A percentile compares a stretch with the other conserved stretches of the same genome.
Evolutionary conservation across 1,140 invertebrate genomes (phyloP).

Genomic region (Caerostris extrusa): DNA sequence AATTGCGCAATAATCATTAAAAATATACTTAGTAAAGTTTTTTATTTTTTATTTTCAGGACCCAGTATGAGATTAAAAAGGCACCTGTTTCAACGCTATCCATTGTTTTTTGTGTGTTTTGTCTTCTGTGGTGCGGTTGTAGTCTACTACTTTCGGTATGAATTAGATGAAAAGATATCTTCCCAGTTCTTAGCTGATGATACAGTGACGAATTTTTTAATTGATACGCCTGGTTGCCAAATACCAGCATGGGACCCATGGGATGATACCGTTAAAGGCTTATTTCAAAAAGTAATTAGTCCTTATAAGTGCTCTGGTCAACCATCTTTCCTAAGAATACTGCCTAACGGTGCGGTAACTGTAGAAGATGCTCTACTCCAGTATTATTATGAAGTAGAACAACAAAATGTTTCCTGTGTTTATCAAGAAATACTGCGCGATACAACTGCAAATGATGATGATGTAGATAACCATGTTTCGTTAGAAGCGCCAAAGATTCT

Average conservation of each 20-base stretch:
- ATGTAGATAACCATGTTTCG: slow-evolving; percentile 53
- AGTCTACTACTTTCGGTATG: slow-evolving; percentile 29
- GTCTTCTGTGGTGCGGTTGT: slow-evolving; percentile 19
- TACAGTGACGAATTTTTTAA: slow-evolving; percentile 80
- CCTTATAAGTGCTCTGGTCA: slow-evolving; percentile 61
- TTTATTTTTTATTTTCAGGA: slow-evolving; percentile 14
- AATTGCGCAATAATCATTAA: neutral
- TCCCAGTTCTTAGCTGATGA: slow-evolving; percentile 33
- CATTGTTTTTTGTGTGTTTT: slow-evolving; percentile 57
- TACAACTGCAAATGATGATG: neutral
- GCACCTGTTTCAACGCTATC: slow-evolving; percentile 12
- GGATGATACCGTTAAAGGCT: slow-evolving; percentile 85
- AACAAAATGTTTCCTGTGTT: slow-evolving; percentile 41
- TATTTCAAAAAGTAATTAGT: slow-evolving; percentile 82
- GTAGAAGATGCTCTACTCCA: slow-evolving; percentile 68
- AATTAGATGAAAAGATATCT: slow-evolving; percentile 15
- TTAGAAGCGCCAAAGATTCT: neutral
- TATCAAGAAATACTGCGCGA: slow-evolving; percentile 41
- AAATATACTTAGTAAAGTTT: neutral
- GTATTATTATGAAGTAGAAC: slow-evolving; percentile 67
- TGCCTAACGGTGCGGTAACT: slow-evolving; percentile 43
- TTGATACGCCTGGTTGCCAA: slow-evolving; percentile 88
- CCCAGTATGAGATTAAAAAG: slow-evolving; percentile 11
- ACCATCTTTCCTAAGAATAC: slow-evolving; percentile 55
- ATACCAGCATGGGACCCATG: slow-evolving; percentile 89